Evolutionary conservation across 2,888 invertebrate species (phyloP), one percentile per base, ranked within the genome.

Genomic region (Synergus itoensis): DNA sequence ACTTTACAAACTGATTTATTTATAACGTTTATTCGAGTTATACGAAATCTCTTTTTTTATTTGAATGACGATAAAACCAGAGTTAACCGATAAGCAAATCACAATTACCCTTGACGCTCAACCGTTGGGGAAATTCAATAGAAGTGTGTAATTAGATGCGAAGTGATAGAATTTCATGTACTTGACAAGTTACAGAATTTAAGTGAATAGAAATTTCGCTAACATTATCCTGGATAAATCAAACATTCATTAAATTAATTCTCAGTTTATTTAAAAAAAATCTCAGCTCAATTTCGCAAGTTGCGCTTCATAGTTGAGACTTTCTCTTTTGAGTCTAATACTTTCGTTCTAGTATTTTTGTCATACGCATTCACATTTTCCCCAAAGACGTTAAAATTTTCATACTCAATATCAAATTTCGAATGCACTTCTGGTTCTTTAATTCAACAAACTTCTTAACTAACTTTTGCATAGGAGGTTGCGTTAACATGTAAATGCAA

Each of bases 401-500:
- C 48, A 65, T 41, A 43, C n/a, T 73, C 1, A 36, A 53, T 14
- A 73, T 53, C 4, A 16, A 73, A 8, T 48, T 48, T 16, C 28
- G 3, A 53, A 73, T 73, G 36, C 36, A 16, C 16, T 73, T 16
- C 14, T 16, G 28, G 16, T 65, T 12, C 16, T 12, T 65, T 14
- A 45, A 28, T 73, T 73, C 14, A 40, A 73, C 9, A 28, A 73
- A 73, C n/a, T 73, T 73, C 11, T 28, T 16, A 48, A 36, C 48
- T 53, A 53, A 73, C 48, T 73, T 73, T n/a, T 53, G 53, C 73
- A 28, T 21, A 28, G n/a, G n/a, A 73, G 53, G 48, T 73, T 73
- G 73, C 73, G 53, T 73, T 53, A 73, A 73, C 36, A 73, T 73
- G 73, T 48, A 73, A 73, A 73, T 73, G 53, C 48, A 73, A 11